These are phyloP conservation scores for Tenthredo scrophulariae DNA, from an alignment of 2,888 invertebrate species.

Conservation along the genomic window DNA sequence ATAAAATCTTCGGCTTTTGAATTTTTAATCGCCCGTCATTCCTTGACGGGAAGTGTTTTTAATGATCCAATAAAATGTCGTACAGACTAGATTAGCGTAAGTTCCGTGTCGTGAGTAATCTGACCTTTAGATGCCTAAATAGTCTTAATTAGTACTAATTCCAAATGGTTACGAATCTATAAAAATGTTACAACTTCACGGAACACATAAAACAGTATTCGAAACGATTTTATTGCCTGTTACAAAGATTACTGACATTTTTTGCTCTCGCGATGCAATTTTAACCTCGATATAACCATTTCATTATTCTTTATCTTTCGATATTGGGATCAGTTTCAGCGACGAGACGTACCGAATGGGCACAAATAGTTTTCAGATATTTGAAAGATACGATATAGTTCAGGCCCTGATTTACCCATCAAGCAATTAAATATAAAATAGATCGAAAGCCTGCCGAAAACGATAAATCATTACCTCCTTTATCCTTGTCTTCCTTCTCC, in stretches of 20 bases:
- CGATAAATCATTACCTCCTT: constrained; percentile 38
- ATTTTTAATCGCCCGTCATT: constrained; percentile 9
- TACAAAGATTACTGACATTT: background rate
- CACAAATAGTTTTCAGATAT: background rate
- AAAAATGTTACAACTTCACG: constrained; percentile 27
- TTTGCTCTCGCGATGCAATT: background rate
- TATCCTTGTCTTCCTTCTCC: background rate
- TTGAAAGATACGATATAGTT: background rate
- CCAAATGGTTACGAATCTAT: constrained; percentile 7
- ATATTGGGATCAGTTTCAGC: background rate
- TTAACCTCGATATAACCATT: background rate
- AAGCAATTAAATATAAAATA: constrained; percentile 26
- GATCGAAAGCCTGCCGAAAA: constrained; percentile 1
- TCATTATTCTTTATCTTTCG: background rate
- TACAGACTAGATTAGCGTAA: background rate
- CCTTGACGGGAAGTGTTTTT: constrained; percentile 9
- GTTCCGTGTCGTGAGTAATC: background rate
- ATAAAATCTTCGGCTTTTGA: constrained; percentile 9
- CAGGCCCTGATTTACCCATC: background rate
- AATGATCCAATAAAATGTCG: constrained; percentile 36
- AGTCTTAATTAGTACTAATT: constrained; percentile 35
- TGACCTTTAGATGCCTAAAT: constrained; percentile 20
- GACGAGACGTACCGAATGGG: background rate
- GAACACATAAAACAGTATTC: background rate
- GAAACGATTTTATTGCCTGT: constrained; percentile 23